phyloP scores from a whole-genome alignment of 2,888 invertebrate species.

The Epistrophe eligans region DNA sequence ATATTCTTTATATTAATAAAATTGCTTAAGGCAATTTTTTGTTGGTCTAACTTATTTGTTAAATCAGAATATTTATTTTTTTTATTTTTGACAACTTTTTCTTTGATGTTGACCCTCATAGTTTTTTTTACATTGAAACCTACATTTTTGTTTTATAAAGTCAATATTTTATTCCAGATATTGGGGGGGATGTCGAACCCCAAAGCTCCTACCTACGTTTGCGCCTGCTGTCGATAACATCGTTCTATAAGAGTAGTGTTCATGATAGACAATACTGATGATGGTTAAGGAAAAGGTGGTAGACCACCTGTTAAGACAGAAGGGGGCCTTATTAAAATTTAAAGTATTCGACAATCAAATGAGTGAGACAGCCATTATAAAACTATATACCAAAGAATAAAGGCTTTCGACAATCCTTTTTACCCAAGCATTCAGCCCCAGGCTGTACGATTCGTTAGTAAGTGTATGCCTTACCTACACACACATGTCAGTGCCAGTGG shows the following conservation, averaged over 20 bases:
- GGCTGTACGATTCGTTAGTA: constrained; percentile 46
- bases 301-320: constrained; percentile 48
- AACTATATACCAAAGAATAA: constrained; percentile 46
- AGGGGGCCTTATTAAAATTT: constrained; percentile 69
- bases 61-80: no score
- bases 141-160: no score
- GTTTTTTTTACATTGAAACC: no score
- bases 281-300: not conserved
- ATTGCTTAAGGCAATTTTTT: no score
- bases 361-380: constrained; percentile 42
- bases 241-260: constrained; percentile 45
- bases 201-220: no score
- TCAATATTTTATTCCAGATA: no score
- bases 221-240: no score
- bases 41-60: no score
- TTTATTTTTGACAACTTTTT: no score
- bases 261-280: constrained; percentile 16
- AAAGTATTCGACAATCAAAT: constrained; percentile 74
- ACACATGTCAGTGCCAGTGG: constrained; percentile 57
- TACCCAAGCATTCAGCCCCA: constrained; percentile 53
- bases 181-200: no score
- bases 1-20: no score
- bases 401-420: constrained; percentile 68
- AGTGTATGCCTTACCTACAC: not conserved
- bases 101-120: no score